Percentiles rank a stretch among this genome's conserved stretches.
These are phyloP conservation scores for Diplogasteroides magnus DNA, from an alignment of 1,140 invertebrate genomes.

Conservation along the genomic window DNA sequence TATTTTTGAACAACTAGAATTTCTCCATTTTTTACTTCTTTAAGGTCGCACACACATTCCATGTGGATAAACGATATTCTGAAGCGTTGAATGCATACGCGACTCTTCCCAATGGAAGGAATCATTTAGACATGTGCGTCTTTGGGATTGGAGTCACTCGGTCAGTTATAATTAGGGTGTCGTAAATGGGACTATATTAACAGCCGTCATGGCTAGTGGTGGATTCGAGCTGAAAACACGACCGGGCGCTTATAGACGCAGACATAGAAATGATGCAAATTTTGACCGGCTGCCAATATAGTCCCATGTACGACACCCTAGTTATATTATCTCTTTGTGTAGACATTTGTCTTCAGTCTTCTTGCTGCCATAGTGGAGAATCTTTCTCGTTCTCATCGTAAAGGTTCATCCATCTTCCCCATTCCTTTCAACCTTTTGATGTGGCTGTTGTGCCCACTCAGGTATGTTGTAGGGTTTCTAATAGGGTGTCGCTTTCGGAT, in stretches of 20 bases:
- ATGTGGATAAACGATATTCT: slow-evolving; percentile 18
- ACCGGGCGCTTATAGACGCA: too few species aligned
- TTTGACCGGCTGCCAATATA: too few species aligned
- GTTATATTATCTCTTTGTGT: not conserved
- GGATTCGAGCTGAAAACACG: too few species aligned
- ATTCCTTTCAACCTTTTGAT: slow-evolving; percentile 23
- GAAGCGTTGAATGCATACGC: slow-evolving; percentile 3
- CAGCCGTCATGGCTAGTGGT: too few species aligned
- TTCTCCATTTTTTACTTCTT: not conserved
- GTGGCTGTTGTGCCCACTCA: slow-evolving; percentile 16
- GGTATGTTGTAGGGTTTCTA: too few species aligned
- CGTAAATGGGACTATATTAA: too few species aligned
- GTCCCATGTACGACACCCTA: too few species aligned
- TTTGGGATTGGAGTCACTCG: slow-evolving; percentile 26
- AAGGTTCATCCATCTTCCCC: slow-evolving; percentile 8
- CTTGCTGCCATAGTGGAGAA: slow-evolving; percentile 14
- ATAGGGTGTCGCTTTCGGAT: too few species aligned
- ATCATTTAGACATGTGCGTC: slow-evolving; percentile 26
- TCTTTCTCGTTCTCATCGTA: too few species aligned
- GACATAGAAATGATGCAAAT: too few species aligned
- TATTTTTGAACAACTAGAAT: too few species aligned
- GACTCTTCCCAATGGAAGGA: not conserved
- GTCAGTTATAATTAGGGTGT: too few species aligned
- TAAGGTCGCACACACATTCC: slow-evolving; percentile 25
- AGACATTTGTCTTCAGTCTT: slow-evolving; percentile 3